Base-by-base conservation (phyloP, 2,113 vertebrate species). In the Tragelaphus scriptus region DNA sequence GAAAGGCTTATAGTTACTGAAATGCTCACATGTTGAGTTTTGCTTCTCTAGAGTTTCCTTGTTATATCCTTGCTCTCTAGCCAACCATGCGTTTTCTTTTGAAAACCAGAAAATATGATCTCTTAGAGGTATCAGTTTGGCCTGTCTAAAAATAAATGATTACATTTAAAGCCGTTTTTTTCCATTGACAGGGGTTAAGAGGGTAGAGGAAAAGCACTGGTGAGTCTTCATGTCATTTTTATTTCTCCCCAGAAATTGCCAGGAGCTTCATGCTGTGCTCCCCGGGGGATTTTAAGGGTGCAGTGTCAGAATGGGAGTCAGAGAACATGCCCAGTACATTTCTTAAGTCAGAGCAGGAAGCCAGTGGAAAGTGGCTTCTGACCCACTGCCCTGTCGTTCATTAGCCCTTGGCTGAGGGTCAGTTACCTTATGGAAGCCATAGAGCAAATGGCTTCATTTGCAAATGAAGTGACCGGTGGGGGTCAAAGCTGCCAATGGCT, bases 11-110 rank as follows among this genome's bases (percentile, higher is more conserved):
- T 40, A 51, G 77, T 65, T 88, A 86, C 87, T 16, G 32, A 97
- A 85, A 58, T 40, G 63, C 32, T 44, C 71, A 6, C 14, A 28
- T 75, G 56, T 2, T 5, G 84, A 26, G 3, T 75, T 96, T 97
- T 86, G 23, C 49, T 40, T 6, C 13, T 87, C 21, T 32, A 81
- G 11, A 77, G 23, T 49, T 91, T 61, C 91, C 51, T 85, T 91
- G 36, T 25, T 90, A 5, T 10, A 10, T 16, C 9, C 68, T 97
- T 16, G 15, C 8, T 44, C 6, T 87, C 71, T 56, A 92, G 51
- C 55, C 75, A 95, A 80, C 59, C 89, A 87, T 13, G 79, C 92
- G 12, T 88, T 97, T 96, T 90, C 36, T n/a, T 95, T 97, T 84
- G 55, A 93, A 95, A 85, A 81, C 61, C 9, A 71, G 17, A 79